A percentile compares a stretch with the other conserved stretches of the same genome.
Evolutionary conservation across 2,797 vertebrate species (phyloP).

Genomic region (Synanceia verrucosa): DNA sequence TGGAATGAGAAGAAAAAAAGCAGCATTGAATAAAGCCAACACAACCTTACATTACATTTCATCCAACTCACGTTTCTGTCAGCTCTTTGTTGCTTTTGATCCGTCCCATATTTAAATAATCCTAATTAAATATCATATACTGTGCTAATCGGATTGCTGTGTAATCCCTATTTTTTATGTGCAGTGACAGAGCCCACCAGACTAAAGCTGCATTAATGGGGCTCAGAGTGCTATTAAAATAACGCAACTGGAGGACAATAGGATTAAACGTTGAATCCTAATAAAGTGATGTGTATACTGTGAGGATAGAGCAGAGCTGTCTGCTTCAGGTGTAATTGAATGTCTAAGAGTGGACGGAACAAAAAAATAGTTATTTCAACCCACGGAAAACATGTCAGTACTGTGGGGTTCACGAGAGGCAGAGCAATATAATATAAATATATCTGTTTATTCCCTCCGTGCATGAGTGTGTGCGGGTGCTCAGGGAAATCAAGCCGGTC

Average conservation of each 20-base stretch:
- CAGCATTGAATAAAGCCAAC: no score
- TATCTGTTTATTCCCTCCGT: conserved; percentile 87
- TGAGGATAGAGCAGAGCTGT: conserved; percentile 78
- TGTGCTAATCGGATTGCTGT: conserved; percentile 71
- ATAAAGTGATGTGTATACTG: conserved; percentile 86
- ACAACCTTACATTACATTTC: neutral
- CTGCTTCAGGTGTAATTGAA: conserved; percentile 91
- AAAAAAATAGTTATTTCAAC: conserved; percentile 88
- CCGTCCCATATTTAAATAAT: conserved; percentile 27
- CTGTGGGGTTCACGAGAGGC: conserved; percentile 83
- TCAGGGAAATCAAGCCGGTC: conserved; percentile 91
- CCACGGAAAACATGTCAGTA: conserved; percentile 91
- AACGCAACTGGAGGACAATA: conserved; percentile 86
- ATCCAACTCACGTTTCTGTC: neutral
- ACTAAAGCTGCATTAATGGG: conserved; percentile 54
- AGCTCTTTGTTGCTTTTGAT: conserved; percentile 14
- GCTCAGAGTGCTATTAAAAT: conserved; percentile 89
- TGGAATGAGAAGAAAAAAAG: conserved; percentile 18
- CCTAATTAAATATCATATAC: conserved; percentile 62
- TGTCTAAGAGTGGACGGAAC: conserved; percentile 87
- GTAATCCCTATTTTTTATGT: conserved; percentile 64
- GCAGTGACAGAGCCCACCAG: conserved; percentile 79
- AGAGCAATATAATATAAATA: conserved; percentile 82
- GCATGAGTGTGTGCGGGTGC: conserved; percentile 80
- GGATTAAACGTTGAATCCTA: conserved; percentile 91